Evolutionary conservation across 92 coral and sea anemone species (phyloP).

Genomic region (Phenganax marumi): DNA sequence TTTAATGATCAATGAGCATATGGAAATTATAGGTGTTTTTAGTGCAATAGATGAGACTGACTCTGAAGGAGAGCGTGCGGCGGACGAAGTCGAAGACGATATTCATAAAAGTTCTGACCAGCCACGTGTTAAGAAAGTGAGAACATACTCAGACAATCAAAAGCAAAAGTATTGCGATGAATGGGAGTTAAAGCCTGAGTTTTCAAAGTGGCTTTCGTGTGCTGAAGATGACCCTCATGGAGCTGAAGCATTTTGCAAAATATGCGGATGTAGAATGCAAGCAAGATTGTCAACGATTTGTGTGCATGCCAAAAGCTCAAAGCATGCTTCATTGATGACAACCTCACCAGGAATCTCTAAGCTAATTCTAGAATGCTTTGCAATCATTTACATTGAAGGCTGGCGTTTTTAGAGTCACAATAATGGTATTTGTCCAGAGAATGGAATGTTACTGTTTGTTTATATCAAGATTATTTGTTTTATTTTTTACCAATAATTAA

Average conservation of each 20-base stretch:
- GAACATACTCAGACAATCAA: neutral
- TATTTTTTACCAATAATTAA: too few species aligned
- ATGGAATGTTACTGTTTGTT: neutral
- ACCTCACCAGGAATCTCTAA: constrained; percentile 1
- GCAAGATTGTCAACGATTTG: neutral
- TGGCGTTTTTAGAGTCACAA: too few species aligned
- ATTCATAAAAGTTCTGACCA: too few species aligned
- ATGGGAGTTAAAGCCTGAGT: too few species aligned
- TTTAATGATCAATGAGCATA: too few species aligned
- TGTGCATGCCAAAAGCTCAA: constrained; percentile 1
- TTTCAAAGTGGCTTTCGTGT: neutral
- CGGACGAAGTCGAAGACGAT: too few species aligned
- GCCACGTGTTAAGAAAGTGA: too few species aligned
- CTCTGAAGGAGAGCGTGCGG: too few species aligned
- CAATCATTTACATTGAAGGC: too few species aligned
- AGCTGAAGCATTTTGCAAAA: neutral
- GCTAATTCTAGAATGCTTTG: neutral
- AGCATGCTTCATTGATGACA: constrained; percentile 4
- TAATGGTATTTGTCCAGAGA: neutral
- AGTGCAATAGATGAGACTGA: too few species aligned
- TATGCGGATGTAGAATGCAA: neutral
- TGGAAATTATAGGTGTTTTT: too few species aligned
- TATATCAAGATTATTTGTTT: neutral
- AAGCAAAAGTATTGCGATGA: too few species aligned
- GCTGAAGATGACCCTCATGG: neutral